Evolutionary conservation across 2,888 invertebrate species (phyloP).

Genomic region (Hanleya hanleyi): DNA sequence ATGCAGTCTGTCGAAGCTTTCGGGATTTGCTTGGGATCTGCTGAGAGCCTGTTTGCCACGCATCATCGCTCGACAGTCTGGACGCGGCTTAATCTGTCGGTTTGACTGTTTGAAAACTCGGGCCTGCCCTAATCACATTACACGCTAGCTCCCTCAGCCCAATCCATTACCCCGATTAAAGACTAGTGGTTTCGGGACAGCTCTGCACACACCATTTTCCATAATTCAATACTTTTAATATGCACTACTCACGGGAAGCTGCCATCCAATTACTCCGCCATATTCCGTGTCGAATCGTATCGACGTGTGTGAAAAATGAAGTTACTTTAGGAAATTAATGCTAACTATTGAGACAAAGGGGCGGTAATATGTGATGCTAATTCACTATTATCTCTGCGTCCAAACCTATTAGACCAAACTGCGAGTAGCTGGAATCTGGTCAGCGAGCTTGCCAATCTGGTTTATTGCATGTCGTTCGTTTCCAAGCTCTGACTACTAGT

Average conservation of each 20-base stretch:
- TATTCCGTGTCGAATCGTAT: background rate
- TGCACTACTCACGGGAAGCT: background rate
- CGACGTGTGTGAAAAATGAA: background rate
- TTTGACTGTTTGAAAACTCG: background rate
- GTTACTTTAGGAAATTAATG: constrained; percentile 4
- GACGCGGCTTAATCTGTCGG: background rate
- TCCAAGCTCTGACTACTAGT: no score
- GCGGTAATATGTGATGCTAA: background rate
- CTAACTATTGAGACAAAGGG: background rate
- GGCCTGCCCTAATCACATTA: background rate
- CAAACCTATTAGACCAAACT: background rate
- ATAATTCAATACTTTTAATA: constrained; percentile 4
- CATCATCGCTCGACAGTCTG: background rate
- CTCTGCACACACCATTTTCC: background rate
- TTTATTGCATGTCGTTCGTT: background rate
- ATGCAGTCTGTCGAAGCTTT: no score
- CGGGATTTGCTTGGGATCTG: no score
- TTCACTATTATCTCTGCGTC: constrained; percentile 1
- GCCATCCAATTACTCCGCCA: background rate
- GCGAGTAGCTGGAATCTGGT: background rate
- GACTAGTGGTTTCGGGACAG: background rate
- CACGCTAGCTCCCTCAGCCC: background rate
- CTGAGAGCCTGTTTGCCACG: no score
- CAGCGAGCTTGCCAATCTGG: background rate
- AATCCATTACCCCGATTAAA: background rate